Evolutionary conservation across 2,113 vertebrate genomes (phyloP).

Genomic region (Gymnorhina tibicen): DNA sequence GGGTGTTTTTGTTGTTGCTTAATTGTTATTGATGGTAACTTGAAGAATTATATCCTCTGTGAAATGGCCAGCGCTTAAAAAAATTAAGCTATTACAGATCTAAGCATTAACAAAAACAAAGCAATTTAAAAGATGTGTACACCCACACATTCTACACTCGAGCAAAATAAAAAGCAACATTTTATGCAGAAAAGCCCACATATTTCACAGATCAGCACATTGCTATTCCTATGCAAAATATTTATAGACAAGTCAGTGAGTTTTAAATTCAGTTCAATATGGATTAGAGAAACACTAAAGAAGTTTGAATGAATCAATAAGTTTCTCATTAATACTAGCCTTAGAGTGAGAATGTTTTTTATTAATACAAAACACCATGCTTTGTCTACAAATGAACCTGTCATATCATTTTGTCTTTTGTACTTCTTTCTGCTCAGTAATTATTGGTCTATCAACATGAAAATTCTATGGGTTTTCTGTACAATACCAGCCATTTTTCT

Average conservation of each 20-base stretch:
- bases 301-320: constrained; percentile 5
- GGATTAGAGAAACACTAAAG: neutral
- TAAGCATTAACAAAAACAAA: neutral
- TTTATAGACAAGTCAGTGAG: neutral
- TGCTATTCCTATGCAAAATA: neutral
- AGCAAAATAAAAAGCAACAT: neutral
- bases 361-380: neutral
- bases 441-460: neutral
- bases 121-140: neutral
- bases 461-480: neutral
- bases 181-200: neutral
- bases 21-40: neutral
- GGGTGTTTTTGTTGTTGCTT: neutral
- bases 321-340: constrained; percentile 1
- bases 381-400: constrained; percentile 5
- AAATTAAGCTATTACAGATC: neutral
- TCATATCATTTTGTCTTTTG: neutral
- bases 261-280: constrained; percentile 27
- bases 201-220: neutral
- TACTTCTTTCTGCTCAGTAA: neutral
- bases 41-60: neutral
- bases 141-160: neutral
- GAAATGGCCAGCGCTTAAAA: neutral
- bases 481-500: neutral
- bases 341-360: neutral